phyloP scores from a whole-genome alignment of 2,113 vertebrate species.

The Mugil cephalus region DNA sequence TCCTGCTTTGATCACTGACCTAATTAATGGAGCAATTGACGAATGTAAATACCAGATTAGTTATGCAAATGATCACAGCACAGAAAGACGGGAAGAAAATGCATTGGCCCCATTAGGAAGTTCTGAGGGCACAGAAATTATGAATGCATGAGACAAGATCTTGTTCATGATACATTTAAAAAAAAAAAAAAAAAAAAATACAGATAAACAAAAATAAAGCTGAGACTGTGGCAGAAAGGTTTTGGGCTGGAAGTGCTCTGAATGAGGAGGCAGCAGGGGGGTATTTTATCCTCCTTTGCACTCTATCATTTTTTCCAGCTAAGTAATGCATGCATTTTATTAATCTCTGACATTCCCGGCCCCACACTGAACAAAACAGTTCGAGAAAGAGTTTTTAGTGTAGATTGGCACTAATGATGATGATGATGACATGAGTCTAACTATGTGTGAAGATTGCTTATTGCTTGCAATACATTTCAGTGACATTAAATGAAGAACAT shows the following conservation, averaged over 20 bases:
- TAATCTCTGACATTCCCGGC: conserved; percentile 36
- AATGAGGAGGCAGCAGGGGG: conserved; percentile 28
- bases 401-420: conserved; percentile 18
- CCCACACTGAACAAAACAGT: conserved; percentile 7
- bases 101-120: conserved; percentile 72
- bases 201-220: conserved; percentile 65
- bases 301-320: conserved; percentile 1
- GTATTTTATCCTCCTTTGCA: conserved; percentile 3
- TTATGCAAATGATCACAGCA: conserved; percentile 77
- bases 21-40: conserved; percentile 84
- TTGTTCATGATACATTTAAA: conserved; percentile 58
- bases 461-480: no score
- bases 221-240: conserved; percentile 14
- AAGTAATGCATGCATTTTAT: conserved; percentile 38
- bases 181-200: conserved; percentile 42
- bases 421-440: neutral
- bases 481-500: neutral
- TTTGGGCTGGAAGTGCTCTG: conserved; percentile 24
- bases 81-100: conserved; percentile 40
- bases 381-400: neutral
- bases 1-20: conserved; percentile 83
- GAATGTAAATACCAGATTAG: conserved; percentile 83
- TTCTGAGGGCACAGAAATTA: conserved; percentile 70
- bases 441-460: neutral
- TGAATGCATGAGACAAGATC: conserved; percentile 74